These are phyloP conservation scores for Zeugodacus cucurbitae DNA, from an alignment of 1,140 invertebrate species.

Conservation along the genomic window DNA sequence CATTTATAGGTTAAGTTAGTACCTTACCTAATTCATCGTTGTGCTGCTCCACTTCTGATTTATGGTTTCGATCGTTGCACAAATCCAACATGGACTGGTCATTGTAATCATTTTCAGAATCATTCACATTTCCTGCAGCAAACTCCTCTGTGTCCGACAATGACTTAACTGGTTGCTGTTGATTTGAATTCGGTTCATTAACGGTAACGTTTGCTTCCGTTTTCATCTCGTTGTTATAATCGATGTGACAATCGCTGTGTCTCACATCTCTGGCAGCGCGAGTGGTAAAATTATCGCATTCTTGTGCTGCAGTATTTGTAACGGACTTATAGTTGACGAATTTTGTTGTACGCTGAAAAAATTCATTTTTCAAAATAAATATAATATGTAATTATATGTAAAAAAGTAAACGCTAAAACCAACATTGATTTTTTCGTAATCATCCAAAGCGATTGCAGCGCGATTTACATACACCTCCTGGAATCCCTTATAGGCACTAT, in stretches of 20 bases:
- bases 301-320: neutral
- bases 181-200: neutral
- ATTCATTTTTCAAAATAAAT: neutral
- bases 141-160: neutral
- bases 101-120: slow-evolving; percentile 36
- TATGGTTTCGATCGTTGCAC: slow-evolving; percentile 26
- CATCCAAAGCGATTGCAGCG: slow-evolving; percentile 41
- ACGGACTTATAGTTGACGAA: neutral
- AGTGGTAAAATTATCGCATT: neutral
- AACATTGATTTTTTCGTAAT: slow-evolving; percentile 44
- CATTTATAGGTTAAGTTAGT: neutral
- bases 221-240: slow-evolving; percentile 7
- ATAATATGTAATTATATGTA: neutral
- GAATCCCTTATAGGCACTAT: slow-evolving; percentile 44
- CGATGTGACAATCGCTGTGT: neutral
- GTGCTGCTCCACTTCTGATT: neutral
- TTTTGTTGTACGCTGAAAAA: neutral
- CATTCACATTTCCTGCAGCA: neutral
- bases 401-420: neutral
- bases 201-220: neutral
- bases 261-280: neutral
- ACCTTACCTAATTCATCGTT: slow-evolving; percentile 25
- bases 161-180: neutral
- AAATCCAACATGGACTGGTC: slow-evolving; percentile 44
- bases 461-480: slow-evolving; percentile 43